phyloP scores from a whole-genome alignment of 2,888 invertebrate genomes.

The Gymnosoma rotundatum region DNA sequence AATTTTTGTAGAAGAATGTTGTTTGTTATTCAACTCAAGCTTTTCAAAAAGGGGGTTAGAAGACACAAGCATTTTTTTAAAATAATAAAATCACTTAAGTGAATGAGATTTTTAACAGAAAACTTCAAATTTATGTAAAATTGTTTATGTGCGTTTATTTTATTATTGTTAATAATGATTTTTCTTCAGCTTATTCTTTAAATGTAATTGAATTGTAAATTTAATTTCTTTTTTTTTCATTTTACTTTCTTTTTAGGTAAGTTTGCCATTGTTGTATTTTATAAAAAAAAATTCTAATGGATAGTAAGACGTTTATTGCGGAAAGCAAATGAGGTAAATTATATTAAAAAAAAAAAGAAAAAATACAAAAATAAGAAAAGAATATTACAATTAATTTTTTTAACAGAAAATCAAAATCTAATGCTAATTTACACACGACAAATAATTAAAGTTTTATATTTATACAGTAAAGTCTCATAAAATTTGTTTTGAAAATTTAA shows the following conservation, averaged over 20 bases:
- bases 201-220: constrained; percentile 63
- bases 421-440: too few relatives aligned
- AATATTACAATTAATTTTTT: too few relatives aligned
- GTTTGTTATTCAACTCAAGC: constrained; percentile 50
- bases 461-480: too few relatives aligned
- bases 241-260: constrained; percentile 50
- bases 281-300: background rate
- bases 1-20: constrained; percentile 33
- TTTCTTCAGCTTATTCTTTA: constrained; percentile 24
- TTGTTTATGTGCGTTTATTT: constrained; percentile 4
- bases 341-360: background rate
- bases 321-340: constrained; percentile 4
- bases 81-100: constrained; percentile 49
- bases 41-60: background rate
- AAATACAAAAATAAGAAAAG: too few relatives aligned
- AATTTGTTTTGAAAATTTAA: too few relatives aligned
- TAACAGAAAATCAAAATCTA: too few relatives aligned
- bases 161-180: constrained; percentile 40
- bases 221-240: constrained; percentile 24
- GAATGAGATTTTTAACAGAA: constrained; percentile 43
- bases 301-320: too few relatives aligned
- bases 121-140: constrained; percentile 49
- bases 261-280: background rate
- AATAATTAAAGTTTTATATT: background rate
- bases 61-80: too few relatives aligned